Percentiles rank a stretch among this genome's conserved stretches.
phyloP scores from a whole-genome alignment of 2,797 vertebrate species.

The Phrynocephalus vlangalii region DNA sequence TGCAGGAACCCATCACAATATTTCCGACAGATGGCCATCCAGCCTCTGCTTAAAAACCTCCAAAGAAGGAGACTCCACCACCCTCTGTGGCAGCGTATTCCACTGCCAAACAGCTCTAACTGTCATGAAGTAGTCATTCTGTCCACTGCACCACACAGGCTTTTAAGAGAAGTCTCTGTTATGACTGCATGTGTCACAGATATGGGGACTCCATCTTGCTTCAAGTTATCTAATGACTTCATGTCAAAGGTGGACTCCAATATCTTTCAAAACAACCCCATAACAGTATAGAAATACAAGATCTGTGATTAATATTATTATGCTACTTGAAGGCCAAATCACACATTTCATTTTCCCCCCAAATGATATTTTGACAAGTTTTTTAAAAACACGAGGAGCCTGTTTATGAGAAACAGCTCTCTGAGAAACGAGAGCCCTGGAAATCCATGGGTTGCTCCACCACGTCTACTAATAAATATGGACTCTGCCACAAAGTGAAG shows the following conservation, averaged over 20 bases:
- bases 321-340: background rate
- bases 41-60: no score
- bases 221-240: background rate
- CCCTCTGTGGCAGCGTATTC: no score
- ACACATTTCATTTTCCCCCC: background rate
- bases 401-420: background rate
- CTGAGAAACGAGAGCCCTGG: background rate
- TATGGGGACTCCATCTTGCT: background rate
- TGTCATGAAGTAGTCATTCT: no score
- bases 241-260: background rate
- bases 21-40: no score
- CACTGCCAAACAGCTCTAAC: no score
- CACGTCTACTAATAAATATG: constrained; percentile 8
- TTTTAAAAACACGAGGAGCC: background rate
- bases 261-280: background rate
- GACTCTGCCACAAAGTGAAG: background rate
- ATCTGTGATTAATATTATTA: background rate
- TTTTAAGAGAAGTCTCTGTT: background rate
- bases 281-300: background rate
- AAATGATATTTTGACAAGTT: background rate
- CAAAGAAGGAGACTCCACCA: no score
- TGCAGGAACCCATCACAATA: no score
- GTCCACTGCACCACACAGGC: no score
- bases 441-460: background rate
- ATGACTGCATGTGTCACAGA: background rate